Conservation (phyloP, 2,888 invertebrate genomes). For the Colletes collaris region DNA sequence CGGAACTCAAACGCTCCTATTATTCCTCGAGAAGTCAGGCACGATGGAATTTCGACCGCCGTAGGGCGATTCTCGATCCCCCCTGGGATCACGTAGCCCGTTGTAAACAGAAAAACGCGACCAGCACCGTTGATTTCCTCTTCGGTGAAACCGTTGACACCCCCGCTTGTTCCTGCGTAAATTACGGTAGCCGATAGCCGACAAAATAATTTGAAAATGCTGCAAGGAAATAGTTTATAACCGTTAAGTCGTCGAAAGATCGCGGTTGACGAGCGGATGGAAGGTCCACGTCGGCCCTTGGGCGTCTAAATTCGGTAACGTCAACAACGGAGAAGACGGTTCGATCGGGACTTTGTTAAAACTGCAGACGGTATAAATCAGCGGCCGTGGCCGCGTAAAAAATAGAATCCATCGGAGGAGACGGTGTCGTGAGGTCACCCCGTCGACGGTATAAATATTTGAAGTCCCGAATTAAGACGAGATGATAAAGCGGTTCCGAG, state of each 20-base stretch:
- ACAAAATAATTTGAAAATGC: too few species aligned
- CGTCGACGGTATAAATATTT: constrained; percentile 79
- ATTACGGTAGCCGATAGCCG: too few species aligned
- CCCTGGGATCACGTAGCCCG: constrained; percentile 48
- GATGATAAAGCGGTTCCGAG: constrained; percentile 80
- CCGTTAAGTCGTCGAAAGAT: too few species aligned
- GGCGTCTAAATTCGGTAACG: too few species aligned
- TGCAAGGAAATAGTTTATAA: too few species aligned
- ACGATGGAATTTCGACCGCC: constrained; percentile 54
- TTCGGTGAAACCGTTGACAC: constrained; percentile 22
- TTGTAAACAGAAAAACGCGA: constrained; percentile 64
- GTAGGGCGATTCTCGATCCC: constrained; percentile 23
- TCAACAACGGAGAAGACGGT: not conserved
- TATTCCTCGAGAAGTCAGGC: constrained; percentile 65
- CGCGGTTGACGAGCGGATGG: not conserved
- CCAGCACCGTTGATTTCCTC: constrained; percentile 46
- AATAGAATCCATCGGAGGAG: constrained; percentile 59
- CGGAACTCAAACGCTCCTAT: constrained; percentile 53
- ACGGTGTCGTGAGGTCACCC: constrained; percentile 79
- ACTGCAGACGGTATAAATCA: constrained; percentile 64
- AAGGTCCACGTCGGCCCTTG: too few species aligned
- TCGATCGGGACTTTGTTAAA: constrained; percentile 48
- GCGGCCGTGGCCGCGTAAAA: constrained; percentile 56
- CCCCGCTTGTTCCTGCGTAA: not conserved
- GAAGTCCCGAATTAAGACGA: constrained; percentile 80